These are phyloP conservation scores for Mizuhopecten yessoensis DNA, from an alignment of 1,140 invertebrate genomes.

Conservation along the genomic window DNA sequence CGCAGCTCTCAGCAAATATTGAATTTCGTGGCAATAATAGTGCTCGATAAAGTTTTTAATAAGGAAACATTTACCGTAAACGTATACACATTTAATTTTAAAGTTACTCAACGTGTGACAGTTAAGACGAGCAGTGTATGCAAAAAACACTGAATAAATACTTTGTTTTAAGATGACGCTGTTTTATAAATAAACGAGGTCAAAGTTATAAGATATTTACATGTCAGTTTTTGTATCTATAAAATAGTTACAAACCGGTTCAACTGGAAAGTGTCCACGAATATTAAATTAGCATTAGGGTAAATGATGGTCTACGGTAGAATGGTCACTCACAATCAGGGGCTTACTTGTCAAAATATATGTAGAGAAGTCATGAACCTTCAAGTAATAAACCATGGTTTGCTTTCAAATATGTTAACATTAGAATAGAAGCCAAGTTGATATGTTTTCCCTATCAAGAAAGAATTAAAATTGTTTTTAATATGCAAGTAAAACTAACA, in stretches of 20 bases:
- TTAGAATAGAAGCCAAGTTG: not conserved
- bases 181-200: not conserved
- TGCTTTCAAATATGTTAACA: not conserved
- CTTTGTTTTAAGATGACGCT: not conserved
- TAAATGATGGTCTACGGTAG: conserved; percentile 12
- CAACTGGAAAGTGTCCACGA: conserved; percentile 24
- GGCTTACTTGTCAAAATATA: conserved; percentile 34
- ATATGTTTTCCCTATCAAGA: no score
- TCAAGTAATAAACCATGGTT: not conserved
- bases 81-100: no score
- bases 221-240: not conserved
- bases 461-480: no score
- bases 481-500: no score
- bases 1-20: no score
- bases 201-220: not conserved
- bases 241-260: not conserved
- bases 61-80: no score
- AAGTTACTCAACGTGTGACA: no score
- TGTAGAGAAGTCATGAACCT: not conserved
- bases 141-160: no score
- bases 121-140: no score
- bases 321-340: not conserved
- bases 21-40: no score
- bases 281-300: conserved; percentile 2
- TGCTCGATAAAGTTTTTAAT: no score